Evolutionary conservation across 1,140 invertebrate species (phyloP), one percentile per base, ranked within the genome.

Genomic region (Frieseomelitta varia): DNA sequence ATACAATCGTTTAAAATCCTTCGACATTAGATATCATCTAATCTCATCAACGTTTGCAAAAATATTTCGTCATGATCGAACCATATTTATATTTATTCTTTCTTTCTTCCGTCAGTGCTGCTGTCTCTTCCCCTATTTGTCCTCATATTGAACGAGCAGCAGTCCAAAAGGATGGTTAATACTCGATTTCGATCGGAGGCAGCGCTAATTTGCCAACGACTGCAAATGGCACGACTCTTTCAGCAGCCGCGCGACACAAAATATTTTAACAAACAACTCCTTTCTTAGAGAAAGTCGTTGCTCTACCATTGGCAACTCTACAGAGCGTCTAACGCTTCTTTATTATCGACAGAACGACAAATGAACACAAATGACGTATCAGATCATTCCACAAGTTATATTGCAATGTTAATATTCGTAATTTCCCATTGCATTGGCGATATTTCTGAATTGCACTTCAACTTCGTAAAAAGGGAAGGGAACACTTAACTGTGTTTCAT

Each of bases 191-290:
- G 14, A 74, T 10, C 10, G 56, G 68, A 14, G 53, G 39, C 27
- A 47, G 39, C 55, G 67, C 34, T 51, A 47, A 80, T 61, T 61
- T 80, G 2, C 55, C 39, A 73, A 34, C 68, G 55, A 27, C 27
- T 80, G 39, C n/a, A 51, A 63, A 80, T 80, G 79, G 68, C 68
- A 73, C 68, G 56, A 72, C 39, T 56, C 2, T n/a, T 27, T 47
- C 34, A 47, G 79, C 39, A 47, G 79, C 55, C 69, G 67, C 68
- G 68, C 55, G 6, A 19, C 17, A 53, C 67, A 53, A 68, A 79
- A n/a, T 21, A 27, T 24, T 71, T 79, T 17, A 55, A 12, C 17
- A 24, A 27, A 53, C n/a, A 53, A 53, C n/a, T 27, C 1, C 53
- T 21, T 55, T 55, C 12, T 19, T 27, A n/a, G 27, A 74, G 27